Evolutionary conservation across 2,888 invertebrate species (phyloP).

Genomic region (Spisula solida): DNA sequence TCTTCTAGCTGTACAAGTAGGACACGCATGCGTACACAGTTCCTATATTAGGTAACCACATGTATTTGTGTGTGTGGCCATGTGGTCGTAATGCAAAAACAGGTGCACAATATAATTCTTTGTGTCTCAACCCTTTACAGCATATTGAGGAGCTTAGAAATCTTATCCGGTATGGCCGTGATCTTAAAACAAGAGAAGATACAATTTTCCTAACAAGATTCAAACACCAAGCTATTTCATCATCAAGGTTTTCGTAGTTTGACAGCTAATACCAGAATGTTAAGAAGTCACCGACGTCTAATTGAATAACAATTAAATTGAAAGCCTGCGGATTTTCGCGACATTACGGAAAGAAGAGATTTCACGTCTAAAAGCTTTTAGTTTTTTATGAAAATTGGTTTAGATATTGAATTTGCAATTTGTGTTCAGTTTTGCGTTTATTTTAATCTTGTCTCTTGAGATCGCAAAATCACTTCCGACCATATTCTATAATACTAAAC

Average conservation of each 20-base stretch:
- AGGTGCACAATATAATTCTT: no score
- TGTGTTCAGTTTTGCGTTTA: constrained; percentile 4
- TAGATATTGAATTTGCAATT: constrained; percentile 2
- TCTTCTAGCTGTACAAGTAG: no score
- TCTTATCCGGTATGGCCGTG: no score
- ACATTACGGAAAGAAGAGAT: not conserved
- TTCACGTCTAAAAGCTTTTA: not conserved
- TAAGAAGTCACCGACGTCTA: constrained; percentile 1
- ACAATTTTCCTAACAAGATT: not conserved
- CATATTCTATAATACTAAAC: not conserved
- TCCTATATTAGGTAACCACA: no score
- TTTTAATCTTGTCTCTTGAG: not conserved
- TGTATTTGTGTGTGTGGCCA: no score
- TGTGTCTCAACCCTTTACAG: no score
- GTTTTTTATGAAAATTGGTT: not conserved
- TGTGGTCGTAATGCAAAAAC: no score
- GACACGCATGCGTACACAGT: no score
- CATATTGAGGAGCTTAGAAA: no score
- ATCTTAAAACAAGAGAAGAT: no score
- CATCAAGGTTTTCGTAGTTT: not conserved
- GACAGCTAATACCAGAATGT: not conserved
- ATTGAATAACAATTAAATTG: not conserved
- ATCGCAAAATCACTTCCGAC: not conserved
- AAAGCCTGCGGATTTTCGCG: constrained; percentile 8
- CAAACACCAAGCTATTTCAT: not conserved